phyloP scores from a whole-genome alignment of 2,113 vertebrate species.

The Xenotilapia caudafasciata region DNA sequence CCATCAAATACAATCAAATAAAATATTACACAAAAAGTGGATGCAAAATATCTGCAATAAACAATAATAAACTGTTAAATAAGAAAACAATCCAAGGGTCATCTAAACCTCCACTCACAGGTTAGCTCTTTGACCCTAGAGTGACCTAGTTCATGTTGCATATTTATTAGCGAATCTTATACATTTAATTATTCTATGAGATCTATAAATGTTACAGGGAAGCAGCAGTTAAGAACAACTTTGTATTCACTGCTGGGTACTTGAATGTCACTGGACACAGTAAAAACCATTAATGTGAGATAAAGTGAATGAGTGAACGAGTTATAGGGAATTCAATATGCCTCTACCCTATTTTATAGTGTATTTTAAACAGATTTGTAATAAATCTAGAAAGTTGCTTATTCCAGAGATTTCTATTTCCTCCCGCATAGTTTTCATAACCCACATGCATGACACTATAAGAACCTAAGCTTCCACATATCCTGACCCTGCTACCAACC shows the following conservation, averaged over 20 bases:
- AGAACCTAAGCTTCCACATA: not conserved
- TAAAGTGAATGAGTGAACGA: not conserved
- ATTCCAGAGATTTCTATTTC: not conserved
- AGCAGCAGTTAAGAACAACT: not conserved
- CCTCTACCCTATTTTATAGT: not conserved
- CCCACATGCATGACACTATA: not conserved
- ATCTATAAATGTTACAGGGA: not conserved
- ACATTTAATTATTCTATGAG: not conserved
- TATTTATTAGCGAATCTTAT: not conserved
- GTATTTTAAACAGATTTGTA: not conserved
- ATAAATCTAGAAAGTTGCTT: not conserved
- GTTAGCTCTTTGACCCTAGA: not conserved
- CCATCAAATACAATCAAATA: not conserved
- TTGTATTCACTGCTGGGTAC: not conserved
- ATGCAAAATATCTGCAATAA: not conserved
- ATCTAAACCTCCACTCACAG: not conserved
- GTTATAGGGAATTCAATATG: not conserved
- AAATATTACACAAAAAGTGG: not conserved
- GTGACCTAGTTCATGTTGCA: not conserved
- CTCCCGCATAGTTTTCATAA: not conserved
- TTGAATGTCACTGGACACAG: not conserved
- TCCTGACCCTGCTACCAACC: not conserved
- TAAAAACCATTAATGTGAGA: not conserved
- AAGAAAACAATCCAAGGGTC: not conserved
- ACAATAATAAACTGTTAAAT: not conserved